These are phyloP conservation scores for Crotalus adamanteus DNA, from an alignment of 2,797 vertebrate genomes.

Conservation along the genomic window DNA sequence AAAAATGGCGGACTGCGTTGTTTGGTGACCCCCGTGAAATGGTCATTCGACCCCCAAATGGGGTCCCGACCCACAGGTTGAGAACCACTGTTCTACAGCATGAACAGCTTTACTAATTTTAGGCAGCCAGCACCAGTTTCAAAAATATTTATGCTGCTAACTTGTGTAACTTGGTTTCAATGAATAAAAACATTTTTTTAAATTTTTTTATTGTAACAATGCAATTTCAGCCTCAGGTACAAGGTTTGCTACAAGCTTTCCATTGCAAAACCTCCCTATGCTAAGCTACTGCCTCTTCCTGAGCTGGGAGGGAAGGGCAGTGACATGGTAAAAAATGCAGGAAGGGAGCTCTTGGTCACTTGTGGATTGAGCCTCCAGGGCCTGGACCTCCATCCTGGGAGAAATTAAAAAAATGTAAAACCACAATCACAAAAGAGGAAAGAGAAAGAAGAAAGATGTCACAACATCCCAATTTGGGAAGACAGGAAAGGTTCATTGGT, in stretches of 20 bases:
- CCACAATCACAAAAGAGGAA: slow-evolving; percentile 35
- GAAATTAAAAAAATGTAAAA: slow-evolving; percentile 22
- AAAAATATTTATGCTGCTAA: neutral
- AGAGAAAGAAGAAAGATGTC: slow-evolving; percentile 6
- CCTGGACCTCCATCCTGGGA: neutral
- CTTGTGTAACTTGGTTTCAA: neutral
- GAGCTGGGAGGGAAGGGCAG: neutral
- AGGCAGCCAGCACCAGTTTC: neutral
- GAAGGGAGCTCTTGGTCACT: neutral
- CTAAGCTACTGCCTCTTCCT: slow-evolving; percentile 2
- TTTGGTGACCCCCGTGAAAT: no score
- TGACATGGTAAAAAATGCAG: slow-evolving; percentile 17
- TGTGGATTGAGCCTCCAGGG: slow-evolving; percentile 32
- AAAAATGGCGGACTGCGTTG: no score
- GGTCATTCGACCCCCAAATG: no score
- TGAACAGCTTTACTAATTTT: neutral
- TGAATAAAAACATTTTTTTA: slow-evolving; percentile 7
- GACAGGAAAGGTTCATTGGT: neutral
- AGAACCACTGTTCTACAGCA: neutral
- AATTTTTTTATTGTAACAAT: slow-evolving; percentile 32
- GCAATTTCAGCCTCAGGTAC: slow-evolving; percentile 26
- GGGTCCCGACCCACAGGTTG: no score
- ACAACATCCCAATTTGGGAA: slow-evolving; percentile 1
- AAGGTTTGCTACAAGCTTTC: slow-evolving; percentile 23
- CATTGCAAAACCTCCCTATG: slow-evolving; percentile 7